Conservation (phyloP, 2,797 vertebrate genomes). For the Nasua narica region DNA sequence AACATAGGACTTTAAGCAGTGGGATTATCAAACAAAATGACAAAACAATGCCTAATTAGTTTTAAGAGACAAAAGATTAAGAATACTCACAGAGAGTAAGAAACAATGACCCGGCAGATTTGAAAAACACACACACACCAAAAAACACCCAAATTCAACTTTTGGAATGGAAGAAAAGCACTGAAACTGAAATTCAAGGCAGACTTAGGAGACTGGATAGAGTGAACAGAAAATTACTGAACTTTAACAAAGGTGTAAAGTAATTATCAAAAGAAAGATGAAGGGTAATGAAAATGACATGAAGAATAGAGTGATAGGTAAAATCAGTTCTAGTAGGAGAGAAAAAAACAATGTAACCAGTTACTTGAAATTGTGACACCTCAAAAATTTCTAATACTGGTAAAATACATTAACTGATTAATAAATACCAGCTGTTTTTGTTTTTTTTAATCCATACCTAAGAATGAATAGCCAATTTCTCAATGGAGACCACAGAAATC, state of each 20-base stretch:
- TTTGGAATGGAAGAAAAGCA: not conserved
- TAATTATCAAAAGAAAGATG: not conserved
- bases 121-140: not conserved
- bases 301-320: not conserved
- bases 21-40: not conserved
- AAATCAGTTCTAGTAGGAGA: not conserved
- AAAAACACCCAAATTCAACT: not conserved
- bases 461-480: not conserved
- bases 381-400: not conserved
- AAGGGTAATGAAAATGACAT: not conserved
- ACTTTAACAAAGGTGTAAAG: not conserved
- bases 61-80: slow-evolving; percentile 17
- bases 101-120: not conserved
- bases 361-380: not conserved
- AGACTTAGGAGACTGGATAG: not conserved
- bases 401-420: not conserved
- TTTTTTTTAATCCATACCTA: not conserved
- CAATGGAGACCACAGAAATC: not conserved
- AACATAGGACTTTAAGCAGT: not conserved
- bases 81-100: not conserved
- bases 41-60: not conserved
- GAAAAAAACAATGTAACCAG: not conserved
- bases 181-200: not conserved
- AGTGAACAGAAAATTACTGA: not conserved
- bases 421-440: not conserved